Base-by-base conservation (phyloP, 2,113 vertebrate species). In the Amazona guildingii region DNA sequence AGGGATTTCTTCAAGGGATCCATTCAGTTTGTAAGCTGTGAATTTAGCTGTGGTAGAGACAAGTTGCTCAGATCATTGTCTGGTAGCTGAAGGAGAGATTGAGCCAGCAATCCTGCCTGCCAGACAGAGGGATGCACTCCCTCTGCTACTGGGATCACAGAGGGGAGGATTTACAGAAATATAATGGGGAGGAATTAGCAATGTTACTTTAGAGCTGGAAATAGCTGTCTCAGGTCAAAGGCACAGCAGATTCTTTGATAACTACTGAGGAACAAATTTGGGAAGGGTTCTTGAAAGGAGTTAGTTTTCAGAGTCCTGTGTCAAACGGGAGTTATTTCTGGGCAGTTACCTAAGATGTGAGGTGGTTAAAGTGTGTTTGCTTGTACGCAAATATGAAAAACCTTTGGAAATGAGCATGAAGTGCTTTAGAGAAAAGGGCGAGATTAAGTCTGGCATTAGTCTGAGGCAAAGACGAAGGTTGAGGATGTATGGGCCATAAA, bases 51-150 rank as follows among this genome's bases (percentile, higher is more conserved):
- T n/a, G 27, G 20, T 16, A 68, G 67, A 62, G 55, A 41, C 2
- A 4, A 15, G 7, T 16, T 85, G 23, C 23, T 79, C 12, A 19
- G 24, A 18, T 67, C n/a, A 21, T 76, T 11, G 18, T 46, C n/a
- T 76, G 8, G 28, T n/a, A 72, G 28, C 41, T 75, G 29, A 28
- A 37, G n/a, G 27, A 33, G 24, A n/a, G 19, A 37, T 29, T 28
- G 7, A 83, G 11, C 6, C 24, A 61, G 31, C 11, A 48, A 7
- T 75, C 27, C 31, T 59, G n/a, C 29, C 28, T 89, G 21, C 33
- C 62, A 49, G 16, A 80, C 1, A 6, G 19, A 51, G 48, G 14
- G 25, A 14, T 61, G 3, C 17, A 11, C 14, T 41, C 0, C 0
- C 24, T 79, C 21, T 8, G 3, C 10, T 55, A 10, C 12, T 16